Evolutionary conservation across 2,888 invertebrate genomes (phyloP), one percentile per base, ranked within the genome.

Genomic region (Matsumyia berberina): DNA sequence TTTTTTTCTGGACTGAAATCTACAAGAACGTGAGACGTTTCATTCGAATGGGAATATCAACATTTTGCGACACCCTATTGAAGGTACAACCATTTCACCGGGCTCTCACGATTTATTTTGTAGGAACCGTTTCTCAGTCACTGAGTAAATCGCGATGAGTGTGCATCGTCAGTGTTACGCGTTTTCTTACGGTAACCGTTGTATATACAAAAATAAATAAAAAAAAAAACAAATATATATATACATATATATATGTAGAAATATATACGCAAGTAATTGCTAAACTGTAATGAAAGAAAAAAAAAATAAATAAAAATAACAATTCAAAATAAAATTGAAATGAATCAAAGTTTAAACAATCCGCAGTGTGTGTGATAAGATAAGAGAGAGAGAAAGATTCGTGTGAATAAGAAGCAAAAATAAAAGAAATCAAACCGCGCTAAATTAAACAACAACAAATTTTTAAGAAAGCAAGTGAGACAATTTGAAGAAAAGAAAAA

Each of bases 141-240:
- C 87, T 88, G 89, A 90, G 90, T 89, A 89, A 89, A 89, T 87
- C 89, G 89, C 89, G 89, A 88, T 88, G 89, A 89, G 89, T 88
- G 88, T 89, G 87, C 89, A 89, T 89, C 89, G 88, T 88, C 87
- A 88, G 87, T 86, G 87, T 87, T 81, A 87, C 89, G 88, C 88
- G 89, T 88, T 88, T 87, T 82, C 86, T 86, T 87, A 86, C 87
- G 88, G 87, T 87, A 87, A 86, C 87, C 87, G 86, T 87, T 87
- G 87, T 87, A 86, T 87, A 86, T 87, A 86, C 62, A 78, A 73
- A 76, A 74, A 86, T 81, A 79, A 69, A 79, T 69, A 78, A 79
- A 86, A 76, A 83, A 79, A 72, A 79, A 67, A 78, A 82, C 83
- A 76, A 83, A 67, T 76, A 80, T 74, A 77, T 82, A 82, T 77